phyloP scores from a whole-genome alignment of 2,888 invertebrate genomes.

The Heliconius erato region DNA sequence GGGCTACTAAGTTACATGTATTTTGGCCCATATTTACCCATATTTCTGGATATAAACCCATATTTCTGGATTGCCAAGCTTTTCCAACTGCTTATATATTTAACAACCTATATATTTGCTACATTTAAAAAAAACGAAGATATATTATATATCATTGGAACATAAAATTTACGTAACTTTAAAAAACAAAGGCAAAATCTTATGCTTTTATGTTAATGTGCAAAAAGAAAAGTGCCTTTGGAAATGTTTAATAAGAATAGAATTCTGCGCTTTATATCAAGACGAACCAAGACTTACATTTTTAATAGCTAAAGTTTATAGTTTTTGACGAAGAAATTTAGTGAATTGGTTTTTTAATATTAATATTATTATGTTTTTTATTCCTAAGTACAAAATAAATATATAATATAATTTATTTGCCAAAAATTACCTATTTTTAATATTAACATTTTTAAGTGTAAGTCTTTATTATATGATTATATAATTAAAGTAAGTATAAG shows the following conservation, averaged over 20 bases:
- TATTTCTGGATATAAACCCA: too few species aligned
- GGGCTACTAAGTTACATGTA: neutral
- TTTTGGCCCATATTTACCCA: neutral
- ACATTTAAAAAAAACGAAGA: neutral
- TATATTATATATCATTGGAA: neutral
- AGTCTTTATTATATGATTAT: too few species aligned
- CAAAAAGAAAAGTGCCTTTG: neutral
- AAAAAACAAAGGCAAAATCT: neutral
- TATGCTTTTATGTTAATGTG: neutral
- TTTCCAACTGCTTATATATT: neutral
- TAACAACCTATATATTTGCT: neutral
- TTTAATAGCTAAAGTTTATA: neutral
- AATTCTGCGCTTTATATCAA: slow-evolving; percentile 7
- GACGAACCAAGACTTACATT: neutral
- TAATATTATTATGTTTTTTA: neutral
- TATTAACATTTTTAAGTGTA: too few species aligned
- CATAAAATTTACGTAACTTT: neutral
- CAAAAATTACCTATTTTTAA: too few species aligned
- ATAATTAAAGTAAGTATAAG: too few species aligned
- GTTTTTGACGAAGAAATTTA: neutral
- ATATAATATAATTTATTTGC: neutral
- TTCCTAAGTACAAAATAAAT: neutral
- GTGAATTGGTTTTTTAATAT: neutral
- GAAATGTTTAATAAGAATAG: neutral
- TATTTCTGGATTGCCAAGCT: neutral